Percentiles rank a stretch among this genome's conserved stretches.
Conservation (phyloP, 2,113 vertebrate species). For the Centropus unirufus region DNA sequence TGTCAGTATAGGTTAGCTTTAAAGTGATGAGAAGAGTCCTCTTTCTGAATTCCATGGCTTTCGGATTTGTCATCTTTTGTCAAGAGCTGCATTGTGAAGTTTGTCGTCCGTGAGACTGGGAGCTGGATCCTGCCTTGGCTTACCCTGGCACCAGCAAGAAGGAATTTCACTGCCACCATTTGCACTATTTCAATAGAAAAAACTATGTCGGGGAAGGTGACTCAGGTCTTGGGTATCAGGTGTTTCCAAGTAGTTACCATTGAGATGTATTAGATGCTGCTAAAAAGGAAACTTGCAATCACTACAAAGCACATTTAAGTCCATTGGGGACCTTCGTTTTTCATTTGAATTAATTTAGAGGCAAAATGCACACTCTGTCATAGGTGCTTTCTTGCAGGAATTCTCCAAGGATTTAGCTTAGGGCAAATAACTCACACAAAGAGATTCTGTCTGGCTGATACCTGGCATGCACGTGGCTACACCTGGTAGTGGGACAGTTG, state of each 20-base stretch:
- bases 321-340: not conserved
- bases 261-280: not conserved
- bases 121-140: not conserved
- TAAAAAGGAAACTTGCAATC: not conserved
- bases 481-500: not conserved
- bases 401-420: not conserved
- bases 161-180: not conserved
- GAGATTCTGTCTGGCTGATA: not conserved
- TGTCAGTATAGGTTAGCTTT: not conserved
- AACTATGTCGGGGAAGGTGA: not conserved
- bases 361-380: not conserved
- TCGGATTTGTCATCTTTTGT: conserved; percentile 3
- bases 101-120: not conserved
- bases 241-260: not conserved
- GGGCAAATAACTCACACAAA: not conserved
- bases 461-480: rapidly evolving
- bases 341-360: not conserved
- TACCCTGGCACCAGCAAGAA: not conserved
- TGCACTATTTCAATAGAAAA: not conserved
- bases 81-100: not conserved
- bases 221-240: not conserved
- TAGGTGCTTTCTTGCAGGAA: not conserved
- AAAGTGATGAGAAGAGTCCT: not conserved
- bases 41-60: not conserved
- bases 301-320: not conserved